phyloP scores from a whole-genome alignment of 1,140 invertebrate species.

The Sogatella furcifera region DNA sequence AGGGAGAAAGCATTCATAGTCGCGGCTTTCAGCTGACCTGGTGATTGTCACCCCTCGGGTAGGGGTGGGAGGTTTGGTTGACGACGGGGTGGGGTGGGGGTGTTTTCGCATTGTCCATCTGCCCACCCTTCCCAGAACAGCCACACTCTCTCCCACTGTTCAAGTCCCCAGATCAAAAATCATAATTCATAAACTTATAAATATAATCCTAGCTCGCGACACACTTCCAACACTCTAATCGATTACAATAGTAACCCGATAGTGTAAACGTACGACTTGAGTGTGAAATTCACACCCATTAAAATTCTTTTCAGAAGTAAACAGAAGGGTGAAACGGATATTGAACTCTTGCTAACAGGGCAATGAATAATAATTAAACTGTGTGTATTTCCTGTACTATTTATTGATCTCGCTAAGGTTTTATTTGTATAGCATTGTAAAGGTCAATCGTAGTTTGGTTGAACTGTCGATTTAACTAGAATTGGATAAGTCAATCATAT shows the following conservation, averaged over 20 bases:
- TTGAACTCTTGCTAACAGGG: too few species aligned
- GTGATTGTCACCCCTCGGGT: neutral
- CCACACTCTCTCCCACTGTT: too few species aligned
- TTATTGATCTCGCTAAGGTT: too few species aligned
- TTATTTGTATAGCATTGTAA: too few species aligned
- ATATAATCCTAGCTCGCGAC: too few species aligned
- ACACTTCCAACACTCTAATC: neutral
- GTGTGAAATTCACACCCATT: neutral
- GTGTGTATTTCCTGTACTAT: too few species aligned
- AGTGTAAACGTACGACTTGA: neutral
- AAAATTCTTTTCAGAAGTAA: neutral
- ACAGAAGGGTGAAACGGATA: slow-evolving; percentile 1
- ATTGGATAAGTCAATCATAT: too few species aligned
- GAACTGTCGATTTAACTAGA: too few species aligned
- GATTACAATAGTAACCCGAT: neutral
- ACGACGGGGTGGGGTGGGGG: neutral
- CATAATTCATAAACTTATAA: too few species aligned
- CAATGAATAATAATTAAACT: too few species aligned
- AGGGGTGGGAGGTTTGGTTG: neutral
- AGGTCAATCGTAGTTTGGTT: too few species aligned
- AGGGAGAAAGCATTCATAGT: neutral
- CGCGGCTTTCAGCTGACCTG: slow-evolving; percentile 1
- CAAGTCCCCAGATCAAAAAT: too few species aligned
- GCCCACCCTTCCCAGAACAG: neutral
- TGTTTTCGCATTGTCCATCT: slow-evolving; percentile 2